Evolutionary conservation across 2,797 vertebrate species (phyloP).

Genomic region (Periparus ater): DNA sequence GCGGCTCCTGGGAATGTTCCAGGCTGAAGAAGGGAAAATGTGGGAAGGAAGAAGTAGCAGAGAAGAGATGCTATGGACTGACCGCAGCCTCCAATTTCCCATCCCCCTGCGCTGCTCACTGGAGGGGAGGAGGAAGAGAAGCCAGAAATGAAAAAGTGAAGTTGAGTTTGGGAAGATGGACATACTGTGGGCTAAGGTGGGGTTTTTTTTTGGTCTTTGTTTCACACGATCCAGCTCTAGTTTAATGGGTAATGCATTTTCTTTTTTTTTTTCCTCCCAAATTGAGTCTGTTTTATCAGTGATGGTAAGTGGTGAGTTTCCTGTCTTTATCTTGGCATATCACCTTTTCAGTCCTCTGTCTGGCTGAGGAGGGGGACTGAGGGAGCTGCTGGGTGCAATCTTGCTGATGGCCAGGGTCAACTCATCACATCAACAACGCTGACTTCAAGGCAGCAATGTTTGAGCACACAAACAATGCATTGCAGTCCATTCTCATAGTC

Average conservation of each 20-base stretch:
- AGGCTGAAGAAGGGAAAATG: neutral
- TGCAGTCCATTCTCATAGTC: neutral
- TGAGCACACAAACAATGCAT: neutral
- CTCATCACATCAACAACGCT: neutral
- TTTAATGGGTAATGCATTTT: neutral
- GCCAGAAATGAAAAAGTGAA: neutral
- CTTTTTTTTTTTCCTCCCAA: neutral
- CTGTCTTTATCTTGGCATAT: neutral
- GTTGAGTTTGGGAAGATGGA: neutral
- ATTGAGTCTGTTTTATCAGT: neutral
- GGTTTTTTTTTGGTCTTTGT: neutral
- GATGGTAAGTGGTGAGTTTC: neutral
- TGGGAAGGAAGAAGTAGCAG: neutral
- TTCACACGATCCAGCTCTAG: neutral
- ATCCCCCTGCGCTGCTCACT: rapidly evolving
- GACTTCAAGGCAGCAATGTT: neutral
- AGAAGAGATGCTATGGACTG: neutral
- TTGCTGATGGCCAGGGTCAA: neutral
- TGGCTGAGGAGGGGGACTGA: rapidly evolving
- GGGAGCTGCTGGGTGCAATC: neutral
- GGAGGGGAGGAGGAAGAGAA: rapidly evolving
- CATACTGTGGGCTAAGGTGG: rapidly evolving
- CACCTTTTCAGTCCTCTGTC: neutral
- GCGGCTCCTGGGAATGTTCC: rapidly evolving
- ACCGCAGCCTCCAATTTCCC: rapidly evolving